Evolutionary conservation across 2,888 invertebrate species (phyloP), one percentile per base, ranked within the genome.

Genomic region (Drosophila acutilabella): DNA sequence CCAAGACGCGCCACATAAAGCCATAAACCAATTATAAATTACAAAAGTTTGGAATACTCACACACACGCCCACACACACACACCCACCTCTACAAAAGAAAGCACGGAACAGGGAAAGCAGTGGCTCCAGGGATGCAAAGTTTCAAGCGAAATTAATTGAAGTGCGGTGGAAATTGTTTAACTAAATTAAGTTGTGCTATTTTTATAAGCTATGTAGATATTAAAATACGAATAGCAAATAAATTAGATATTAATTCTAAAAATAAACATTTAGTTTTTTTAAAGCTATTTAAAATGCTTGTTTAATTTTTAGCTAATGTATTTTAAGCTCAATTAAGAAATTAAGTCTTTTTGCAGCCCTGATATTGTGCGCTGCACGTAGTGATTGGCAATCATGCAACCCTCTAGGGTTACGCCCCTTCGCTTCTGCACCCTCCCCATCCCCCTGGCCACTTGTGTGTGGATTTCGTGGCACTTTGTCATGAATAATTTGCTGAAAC

Each of bases 401-500:
- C 53, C 41, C 52, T 13, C 59, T 48, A 41, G 51, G 33, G 52
- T 51, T 48, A 30, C n/a, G 10, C 23, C 23, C 4, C n/a, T 11
- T 38, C 45, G 10, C 10, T 36, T 11, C 8, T 1, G 0, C 5
- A 13, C 36, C 13, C 13, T 0, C 36, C 5, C 3, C 8, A n/a
- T n/a, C 51, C 13, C 11, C 13, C n/a, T 36, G 16, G 16, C n/a
- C 30, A 30, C 8, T 20, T 44, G 47, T 44, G 20, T 36, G 56
- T 44, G 80, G 16, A 48, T 64, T 68, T 45, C 51, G 40, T 78
- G 69, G 69, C 74, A 79, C 74, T 81, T 83, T 79, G 77, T 74
- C 74, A 85, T 89, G 85, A 85, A 89, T 85, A 85, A 85, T 87
- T 85, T 84, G 81, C 61, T 71, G 77, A 65, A 84, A 87, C 73